Evolutionary conservation across 2,888 invertebrate genomes (phyloP).

Genomic region (Lasioglossum zephyrum): DNA sequence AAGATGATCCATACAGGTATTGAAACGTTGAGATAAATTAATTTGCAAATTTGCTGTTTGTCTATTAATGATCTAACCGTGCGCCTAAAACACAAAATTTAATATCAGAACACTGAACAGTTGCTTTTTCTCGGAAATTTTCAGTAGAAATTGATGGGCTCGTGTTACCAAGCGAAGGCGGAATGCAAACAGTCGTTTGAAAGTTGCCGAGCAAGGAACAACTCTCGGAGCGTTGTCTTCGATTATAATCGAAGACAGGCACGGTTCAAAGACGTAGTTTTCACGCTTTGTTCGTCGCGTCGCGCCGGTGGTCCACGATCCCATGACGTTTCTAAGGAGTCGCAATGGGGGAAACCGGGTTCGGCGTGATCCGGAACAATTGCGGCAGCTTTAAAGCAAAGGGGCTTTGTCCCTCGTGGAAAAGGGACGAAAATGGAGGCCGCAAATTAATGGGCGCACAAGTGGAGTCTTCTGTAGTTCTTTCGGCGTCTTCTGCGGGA

Average conservation of each 20-base stretch:
- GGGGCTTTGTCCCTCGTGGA: slow-evolving; percentile 36
- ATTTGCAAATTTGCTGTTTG: too few species aligned
- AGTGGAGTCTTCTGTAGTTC: slow-evolving; percentile 61
- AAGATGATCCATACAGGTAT: too few species aligned
- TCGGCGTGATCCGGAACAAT: slow-evolving; percentile 31
- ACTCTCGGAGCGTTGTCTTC: not conserved
- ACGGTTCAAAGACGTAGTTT: slow-evolving; percentile 1
- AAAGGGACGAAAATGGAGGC: slow-evolving; percentile 28
- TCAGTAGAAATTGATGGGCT: not conserved
- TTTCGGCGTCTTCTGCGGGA: slow-evolving; percentile 48
- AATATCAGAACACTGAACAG: too few species aligned
- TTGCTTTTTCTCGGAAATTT: not conserved
- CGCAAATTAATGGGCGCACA: slow-evolving; percentile 55
- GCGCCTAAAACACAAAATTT: too few species aligned
- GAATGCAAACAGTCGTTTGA: not conserved
- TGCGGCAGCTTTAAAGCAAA: slow-evolving; percentile 25
- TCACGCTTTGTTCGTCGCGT: slow-evolving; percentile 10
- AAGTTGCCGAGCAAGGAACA: not conserved
- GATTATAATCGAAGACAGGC: not conserved
- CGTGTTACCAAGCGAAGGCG: not conserved
- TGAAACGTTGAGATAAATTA: too few species aligned
- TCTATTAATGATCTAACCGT: too few species aligned
- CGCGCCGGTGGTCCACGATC: not conserved
- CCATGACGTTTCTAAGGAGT: not conserved
- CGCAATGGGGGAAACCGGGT: not conserved